Evolutionary conservation across 2,113 vertebrate genomes (phyloP).

Genomic region (Brachirus orientalis): DNA sequence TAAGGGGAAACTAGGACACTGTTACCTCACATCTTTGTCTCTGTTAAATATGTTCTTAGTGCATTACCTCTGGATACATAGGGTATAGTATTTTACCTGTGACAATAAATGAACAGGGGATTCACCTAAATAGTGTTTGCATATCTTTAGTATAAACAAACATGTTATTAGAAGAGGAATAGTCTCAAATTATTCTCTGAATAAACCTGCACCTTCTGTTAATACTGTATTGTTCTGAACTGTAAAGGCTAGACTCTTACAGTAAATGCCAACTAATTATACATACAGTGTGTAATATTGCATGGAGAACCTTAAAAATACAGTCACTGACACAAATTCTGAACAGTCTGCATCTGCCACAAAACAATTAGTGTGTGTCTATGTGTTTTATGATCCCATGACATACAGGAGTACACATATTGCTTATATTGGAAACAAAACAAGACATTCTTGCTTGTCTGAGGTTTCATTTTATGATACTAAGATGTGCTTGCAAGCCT

Average conservation of each 20-base stretch:
- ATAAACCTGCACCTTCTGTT: neutral
- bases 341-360: neutral
- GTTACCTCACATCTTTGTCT: conserved; percentile 23
- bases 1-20: conserved; percentile 47
- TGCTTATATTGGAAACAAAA: too few relatives aligned
- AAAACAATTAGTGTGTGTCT: neutral
- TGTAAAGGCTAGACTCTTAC: too few relatives aligned
- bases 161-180: conserved; percentile 1
- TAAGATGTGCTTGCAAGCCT: too few relatives aligned
- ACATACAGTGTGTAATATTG: too few relatives aligned
- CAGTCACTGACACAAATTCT: neutral
- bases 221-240: too few relatives aligned
- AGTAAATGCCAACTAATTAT: neutral
- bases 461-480: too few relatives aligned
- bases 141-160: conserved; percentile 10
- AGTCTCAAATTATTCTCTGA: neutral
- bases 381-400: too few relatives aligned
- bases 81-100: neutral
- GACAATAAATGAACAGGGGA: neutral
- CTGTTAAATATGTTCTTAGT: neutral
- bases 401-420: too few relatives aligned
- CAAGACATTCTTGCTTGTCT: too few relatives aligned
- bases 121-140: too few relatives aligned
- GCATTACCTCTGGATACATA: neutral
- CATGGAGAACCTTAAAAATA: too few relatives aligned